Conservation (phyloP, 1,140 invertebrate species). For the Caerostris extrusa region DNA sequence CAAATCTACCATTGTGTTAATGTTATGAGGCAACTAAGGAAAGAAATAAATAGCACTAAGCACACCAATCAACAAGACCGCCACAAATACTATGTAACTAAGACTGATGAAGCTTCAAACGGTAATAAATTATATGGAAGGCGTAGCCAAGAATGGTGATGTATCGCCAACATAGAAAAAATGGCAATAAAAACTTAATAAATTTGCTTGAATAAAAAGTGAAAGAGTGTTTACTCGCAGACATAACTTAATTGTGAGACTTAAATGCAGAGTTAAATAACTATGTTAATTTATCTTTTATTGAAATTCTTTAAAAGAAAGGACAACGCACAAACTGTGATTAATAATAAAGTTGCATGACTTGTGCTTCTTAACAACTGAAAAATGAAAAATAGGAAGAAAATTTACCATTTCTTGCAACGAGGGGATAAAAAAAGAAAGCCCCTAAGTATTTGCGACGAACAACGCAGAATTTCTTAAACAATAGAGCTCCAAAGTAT, state of each 20-base stretch:
- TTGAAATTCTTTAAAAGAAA: too few species aligned
- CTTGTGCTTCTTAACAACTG: background rate
- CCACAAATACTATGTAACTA: constrained; percentile 15
- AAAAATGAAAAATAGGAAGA: background rate
- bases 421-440: too few species aligned
- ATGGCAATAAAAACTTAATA: background rate
- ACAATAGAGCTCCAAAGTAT: background rate
- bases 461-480: background rate
- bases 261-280: too few species aligned
- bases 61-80: background rate
- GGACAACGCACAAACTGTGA: too few species aligned
- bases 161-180: background rate
- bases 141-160: background rate
- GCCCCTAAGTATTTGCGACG: too few species aligned
- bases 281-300: too few species aligned
- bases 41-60: background rate
- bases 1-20: background rate
- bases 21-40: background rate
- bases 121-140: background rate
- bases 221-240: background rate
- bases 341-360: background rate
- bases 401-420: too few species aligned
- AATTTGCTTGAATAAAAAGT: background rate
- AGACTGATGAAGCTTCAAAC: constrained; percentile 21
- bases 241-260: too few species aligned